Conservation (phyloP, 2,888 invertebrate species). For the Heliconius charithonia region DNA sequence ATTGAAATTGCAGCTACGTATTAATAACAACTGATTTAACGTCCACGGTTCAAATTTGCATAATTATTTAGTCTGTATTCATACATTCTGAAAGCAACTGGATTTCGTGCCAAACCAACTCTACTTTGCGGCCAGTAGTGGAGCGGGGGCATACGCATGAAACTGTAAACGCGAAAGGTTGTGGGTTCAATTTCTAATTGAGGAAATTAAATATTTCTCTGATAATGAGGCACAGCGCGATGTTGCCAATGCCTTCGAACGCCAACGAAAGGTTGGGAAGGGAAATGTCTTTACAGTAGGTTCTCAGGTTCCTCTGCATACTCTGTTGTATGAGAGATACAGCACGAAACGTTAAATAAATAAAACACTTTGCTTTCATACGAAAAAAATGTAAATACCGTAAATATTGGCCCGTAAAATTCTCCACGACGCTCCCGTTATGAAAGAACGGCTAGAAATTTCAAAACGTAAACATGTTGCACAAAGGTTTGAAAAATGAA, state of each 20-base stretch:
- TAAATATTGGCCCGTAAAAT: constrained; percentile 21
- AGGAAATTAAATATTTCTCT: too few species aligned
- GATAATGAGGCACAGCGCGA: too few species aligned
- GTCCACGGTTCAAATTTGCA: constrained; percentile 17
- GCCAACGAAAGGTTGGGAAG: too few species aligned
- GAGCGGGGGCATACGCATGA: too few species aligned
- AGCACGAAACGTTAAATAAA: background rate
- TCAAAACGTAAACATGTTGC: constrained; percentile 47
- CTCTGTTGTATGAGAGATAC: too few species aligned
- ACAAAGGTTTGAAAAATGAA: constrained; percentile 49
- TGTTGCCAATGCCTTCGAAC: rapidly evolving
- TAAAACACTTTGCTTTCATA: constrained; percentile 25
- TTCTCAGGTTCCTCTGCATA: too few species aligned
- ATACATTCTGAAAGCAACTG: constrained; percentile 19
- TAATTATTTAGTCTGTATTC: constrained; percentile 26
- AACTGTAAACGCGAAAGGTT: too few species aligned
- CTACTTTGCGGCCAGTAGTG: too few species aligned
- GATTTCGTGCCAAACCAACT: background rate
- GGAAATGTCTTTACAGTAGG: too few species aligned
- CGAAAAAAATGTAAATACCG: constrained; percentile 10
- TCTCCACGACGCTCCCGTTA: background rate
- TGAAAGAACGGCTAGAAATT: constrained; percentile 45
- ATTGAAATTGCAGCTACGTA: background rate
- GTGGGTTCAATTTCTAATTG: too few species aligned
- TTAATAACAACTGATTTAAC: constrained; percentile 24